Evolutionary conservation across 1,140 invertebrate species (phyloP).

Genomic region (Helicoverpa armigera): DNA sequence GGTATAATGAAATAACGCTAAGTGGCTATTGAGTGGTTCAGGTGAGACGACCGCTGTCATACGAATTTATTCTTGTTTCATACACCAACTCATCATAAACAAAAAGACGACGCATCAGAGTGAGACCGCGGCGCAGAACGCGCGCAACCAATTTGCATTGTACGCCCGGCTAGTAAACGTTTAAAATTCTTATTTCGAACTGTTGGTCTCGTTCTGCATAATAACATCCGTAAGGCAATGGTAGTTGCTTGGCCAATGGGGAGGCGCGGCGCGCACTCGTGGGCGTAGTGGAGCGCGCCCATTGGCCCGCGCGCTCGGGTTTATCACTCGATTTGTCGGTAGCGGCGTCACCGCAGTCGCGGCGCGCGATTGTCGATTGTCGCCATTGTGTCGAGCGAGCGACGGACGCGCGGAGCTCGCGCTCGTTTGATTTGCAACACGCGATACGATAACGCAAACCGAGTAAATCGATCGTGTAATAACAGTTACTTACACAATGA

Average conservation of each 20-base stretch:
- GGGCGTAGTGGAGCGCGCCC: conserved; percentile 72
- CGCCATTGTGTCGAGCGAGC: conserved; percentile 80
- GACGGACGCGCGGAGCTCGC: conserved; percentile 74
- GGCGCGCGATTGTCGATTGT: conserved; percentile 83
- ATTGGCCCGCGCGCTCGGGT: conserved; percentile 73
- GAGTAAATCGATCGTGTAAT: conserved; percentile 68
- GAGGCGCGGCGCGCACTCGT: conserved; percentile 66
- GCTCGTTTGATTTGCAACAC: conserved; percentile 71
- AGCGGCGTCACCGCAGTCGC: conserved; percentile 78
- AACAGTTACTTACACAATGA: conserved; percentile 60
- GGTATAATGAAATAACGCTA: conserved; percentile 52
- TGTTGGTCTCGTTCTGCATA: conserved; percentile 84
- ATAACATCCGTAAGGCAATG: conserved; percentile 85
- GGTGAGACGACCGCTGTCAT: conserved; percentile 58
- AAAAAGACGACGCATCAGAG: conserved; percentile 71
- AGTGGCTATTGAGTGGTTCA: conserved; percentile 59
- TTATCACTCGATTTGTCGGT: conserved; percentile 83
- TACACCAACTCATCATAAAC: conserved; percentile 61
- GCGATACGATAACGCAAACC: conserved; percentile 71
- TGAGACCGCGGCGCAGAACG: conserved; percentile 73
- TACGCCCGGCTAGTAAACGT: conserved; percentile 80
- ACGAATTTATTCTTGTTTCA: conserved; percentile 61
- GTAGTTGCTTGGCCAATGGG: conserved; percentile 83
- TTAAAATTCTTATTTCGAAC: conserved; percentile 84
- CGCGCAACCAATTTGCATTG: conserved; percentile 85